Evolutionary conservation across 2,797 vertebrate species (phyloP).

Genomic region (Clarias laeviceps): DNA sequence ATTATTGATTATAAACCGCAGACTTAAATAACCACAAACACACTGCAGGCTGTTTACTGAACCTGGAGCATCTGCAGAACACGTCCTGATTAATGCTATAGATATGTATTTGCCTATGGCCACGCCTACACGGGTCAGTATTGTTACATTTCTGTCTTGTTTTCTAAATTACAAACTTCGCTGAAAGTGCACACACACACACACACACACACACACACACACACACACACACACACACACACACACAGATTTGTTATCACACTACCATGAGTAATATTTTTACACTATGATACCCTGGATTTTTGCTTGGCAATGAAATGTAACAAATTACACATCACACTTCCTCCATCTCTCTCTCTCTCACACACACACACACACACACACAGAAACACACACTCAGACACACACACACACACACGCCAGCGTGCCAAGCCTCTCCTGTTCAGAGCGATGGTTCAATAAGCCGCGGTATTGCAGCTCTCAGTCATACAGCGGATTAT

Average conservation of each 20-base stretch:
- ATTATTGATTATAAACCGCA: no score
- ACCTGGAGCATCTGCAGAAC: background rate
- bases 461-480: slow-evolving; percentile 9
- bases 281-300: background rate
- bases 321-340: slow-evolving; percentile 10
- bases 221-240: no score
- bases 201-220: no score
- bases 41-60: no score
- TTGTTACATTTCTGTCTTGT: background rate
- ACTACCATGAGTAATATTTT: background rate
- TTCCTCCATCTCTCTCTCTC: background rate
- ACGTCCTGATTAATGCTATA: background rate
- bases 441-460: slow-evolving; percentile 10
- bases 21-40: no score
- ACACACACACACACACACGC: background rate
- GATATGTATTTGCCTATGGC: background rate
- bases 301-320: slow-evolving; percentile 7
- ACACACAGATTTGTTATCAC: background rate
- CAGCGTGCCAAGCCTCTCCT: background rate
- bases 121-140: background rate
- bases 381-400: no score
- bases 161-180: background rate
- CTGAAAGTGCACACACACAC: background rate
- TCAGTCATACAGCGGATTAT: background rate
- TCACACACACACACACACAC: background rate